Evolutionary conservation across 2,888 invertebrate species (phyloP), one percentile per base, ranked within the genome.

Genomic region (Zelleria hepariella): DNA sequence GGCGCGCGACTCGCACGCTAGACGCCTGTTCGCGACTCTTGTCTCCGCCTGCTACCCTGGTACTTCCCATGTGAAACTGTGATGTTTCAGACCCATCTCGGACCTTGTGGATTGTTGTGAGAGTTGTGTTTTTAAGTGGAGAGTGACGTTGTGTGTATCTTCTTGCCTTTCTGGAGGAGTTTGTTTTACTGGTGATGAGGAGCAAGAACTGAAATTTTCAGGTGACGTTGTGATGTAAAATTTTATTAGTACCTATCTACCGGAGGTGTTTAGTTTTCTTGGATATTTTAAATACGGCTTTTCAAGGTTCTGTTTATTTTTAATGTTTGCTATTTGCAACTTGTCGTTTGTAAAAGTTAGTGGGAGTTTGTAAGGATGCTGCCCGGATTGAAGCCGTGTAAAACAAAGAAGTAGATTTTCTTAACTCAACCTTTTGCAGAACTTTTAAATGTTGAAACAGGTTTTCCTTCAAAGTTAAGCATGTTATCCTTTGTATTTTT

Each of bases 1-100:
- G 82, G 80, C 86, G 83, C 70, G 78, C 77, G 77, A 87, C 66
- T 78, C 86, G 81, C 84, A 79, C 83, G 86, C 66, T 70, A 63
- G 61, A 49, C 61, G 52, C 60, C 25, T 24, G 23, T 63, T 66
- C 68, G 67, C 69, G 67, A 66, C 69, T 78, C 73, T 74, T 77
- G 75, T 81, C 80, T 79, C 25, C 47, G 8, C 47, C 77, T 79
- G 73, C 74, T 70, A 66, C 71, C 78, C 77, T 75, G 76, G 77
- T 77, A 77, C 75, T 73, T 72, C 72, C 73, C 73, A 77, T 75
- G 80, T 77, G 77, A 68, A 71, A 74, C 79, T 78, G 76, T 74
- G 78, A 73, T 72, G 69, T 65, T 58, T 58, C 58, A 49, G 58
- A 55, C 23, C 32, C 55, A 27, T 27, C 4, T 18, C 7, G 47